Conservation (phyloP, 30 jellyfish, hydroid and myxozoan genomes). For the Rhopilema esculentum region DNA sequence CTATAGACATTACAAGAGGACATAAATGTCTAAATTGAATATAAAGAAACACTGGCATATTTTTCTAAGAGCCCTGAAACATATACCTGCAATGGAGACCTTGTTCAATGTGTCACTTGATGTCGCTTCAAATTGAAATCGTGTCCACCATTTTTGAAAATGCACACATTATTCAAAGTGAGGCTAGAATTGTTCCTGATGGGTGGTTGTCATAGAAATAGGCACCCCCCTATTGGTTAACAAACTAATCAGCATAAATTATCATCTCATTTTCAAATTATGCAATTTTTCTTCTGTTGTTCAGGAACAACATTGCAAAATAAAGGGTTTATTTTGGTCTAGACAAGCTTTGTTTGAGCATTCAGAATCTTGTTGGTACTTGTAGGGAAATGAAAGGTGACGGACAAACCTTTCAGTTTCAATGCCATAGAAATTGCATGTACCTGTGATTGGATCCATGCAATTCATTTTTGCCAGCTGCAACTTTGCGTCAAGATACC, state of each 20-base stretch:
- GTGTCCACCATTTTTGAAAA: slow-evolving; percentile 23
- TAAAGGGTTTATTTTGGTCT: slow-evolving; percentile 3
- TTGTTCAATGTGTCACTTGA: not conserved
- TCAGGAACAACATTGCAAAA: not conserved
- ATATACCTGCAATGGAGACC: slow-evolving; percentile 15
- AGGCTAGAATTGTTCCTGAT: not conserved
- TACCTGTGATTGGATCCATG: slow-evolving; percentile 33
- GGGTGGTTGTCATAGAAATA: not conserved
- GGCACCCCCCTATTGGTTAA: slow-evolving; percentile 9
- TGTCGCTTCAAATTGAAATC: not conserved
- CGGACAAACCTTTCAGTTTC: slow-evolving; percentile 16
- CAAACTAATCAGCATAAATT: not conserved
- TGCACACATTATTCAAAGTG: slow-evolving; percentile 4
- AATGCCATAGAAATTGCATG: slow-evolving; percentile 3
- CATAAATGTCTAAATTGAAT: not conserved
- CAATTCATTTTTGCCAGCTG: slow-evolving; percentile 13
- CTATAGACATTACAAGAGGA: not conserved
- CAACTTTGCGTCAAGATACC: slow-evolving; percentile 21
- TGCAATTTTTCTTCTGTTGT: not conserved
- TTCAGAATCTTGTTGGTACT: slow-evolving; percentile 20
- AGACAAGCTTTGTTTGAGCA: slow-evolving; percentile 24
- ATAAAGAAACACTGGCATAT: not conserved
- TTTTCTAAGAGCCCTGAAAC: not conserved
- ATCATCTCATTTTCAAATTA: not conserved
- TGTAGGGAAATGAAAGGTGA: slow-evolving; percentile 24